Evolutionary conservation across 2,797 vertebrate genomes (phyloP).

Genomic region (Arremon brunneinucha): DNA sequence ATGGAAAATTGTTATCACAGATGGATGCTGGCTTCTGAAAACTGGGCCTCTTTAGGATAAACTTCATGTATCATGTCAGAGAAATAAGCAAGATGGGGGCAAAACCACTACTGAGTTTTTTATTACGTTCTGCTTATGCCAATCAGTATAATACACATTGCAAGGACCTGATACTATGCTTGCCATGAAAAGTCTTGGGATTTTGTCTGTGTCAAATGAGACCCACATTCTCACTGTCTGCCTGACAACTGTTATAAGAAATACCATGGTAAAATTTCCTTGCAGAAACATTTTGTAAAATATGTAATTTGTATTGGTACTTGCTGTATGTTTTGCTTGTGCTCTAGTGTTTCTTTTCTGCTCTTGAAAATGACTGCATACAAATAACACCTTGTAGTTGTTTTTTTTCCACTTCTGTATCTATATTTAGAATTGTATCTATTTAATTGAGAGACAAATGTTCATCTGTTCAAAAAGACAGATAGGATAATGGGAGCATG

Average conservation of each 20-base stretch:
- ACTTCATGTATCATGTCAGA: background rate
- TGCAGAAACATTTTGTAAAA: background rate
- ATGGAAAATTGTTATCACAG: background rate
- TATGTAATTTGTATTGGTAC: background rate
- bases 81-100: background rate
- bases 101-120: background rate
- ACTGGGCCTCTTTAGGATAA: background rate
- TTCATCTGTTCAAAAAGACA: background rate
- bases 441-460: background rate
- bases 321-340: background rate
- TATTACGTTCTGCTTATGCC: background rate
- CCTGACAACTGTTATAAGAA: background rate
- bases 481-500: background rate
- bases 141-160: background rate
- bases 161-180: background rate
- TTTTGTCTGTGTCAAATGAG: background rate
- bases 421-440: background rate
- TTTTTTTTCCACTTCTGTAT: background rate
- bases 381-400: background rate
- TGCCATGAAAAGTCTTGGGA: background rate
- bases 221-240: background rate
- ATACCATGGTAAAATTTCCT: background rate
- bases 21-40: background rate
- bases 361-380: background rate
- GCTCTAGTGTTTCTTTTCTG: background rate